Evolutionary conservation across 2,113 vertebrate genomes (phyloP).

Genomic region (Vulpes ferrilata): DNA sequence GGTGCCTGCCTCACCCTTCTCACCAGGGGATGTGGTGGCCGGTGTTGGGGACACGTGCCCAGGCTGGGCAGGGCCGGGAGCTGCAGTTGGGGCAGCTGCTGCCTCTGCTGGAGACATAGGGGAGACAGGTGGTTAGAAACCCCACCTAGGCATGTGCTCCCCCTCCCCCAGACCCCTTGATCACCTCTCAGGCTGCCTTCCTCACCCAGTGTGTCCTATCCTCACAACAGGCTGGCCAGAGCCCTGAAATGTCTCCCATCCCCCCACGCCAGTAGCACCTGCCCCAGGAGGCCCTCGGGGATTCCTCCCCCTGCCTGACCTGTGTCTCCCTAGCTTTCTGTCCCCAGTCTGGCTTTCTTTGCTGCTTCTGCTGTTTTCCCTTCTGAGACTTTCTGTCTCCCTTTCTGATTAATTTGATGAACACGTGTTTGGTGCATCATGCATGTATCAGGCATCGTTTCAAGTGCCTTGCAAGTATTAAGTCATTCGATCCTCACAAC

Average conservation of each 20-base stretch:
- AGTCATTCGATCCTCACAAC: background rate
- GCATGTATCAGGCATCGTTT: background rate
- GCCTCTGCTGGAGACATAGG: constrained; percentile 70
- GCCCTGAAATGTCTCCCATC: background rate
- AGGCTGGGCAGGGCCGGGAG: constrained; percentile 84
- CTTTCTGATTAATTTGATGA: background rate
- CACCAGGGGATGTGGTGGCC: constrained; percentile 90
- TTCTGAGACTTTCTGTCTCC: background rate
- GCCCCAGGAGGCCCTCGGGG: background rate
- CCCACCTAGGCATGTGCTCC: background rate
- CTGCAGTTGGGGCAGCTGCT: constrained; percentile 72
- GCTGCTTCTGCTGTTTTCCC: background rate
- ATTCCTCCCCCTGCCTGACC: background rate
- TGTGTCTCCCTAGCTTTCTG: background rate
- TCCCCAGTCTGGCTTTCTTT: background rate
- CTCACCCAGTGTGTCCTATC: background rate
- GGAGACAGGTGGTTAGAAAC: background rate
- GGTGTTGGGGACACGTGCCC: constrained; percentile 92
- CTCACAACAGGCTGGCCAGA: background rate
- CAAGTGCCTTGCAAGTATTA: background rate
- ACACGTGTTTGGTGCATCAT: background rate
- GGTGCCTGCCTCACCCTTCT: constrained; percentile 90
- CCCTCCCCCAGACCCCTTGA: background rate
- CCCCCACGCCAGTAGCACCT: background rate
- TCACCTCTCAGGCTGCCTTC: background rate